Percentiles rank a stretch among this genome's conserved stretches.
Evolutionary conservation across 2,797 vertebrate genomes (phyloP).

Genomic region (Glyptemys insculpta): DNA sequence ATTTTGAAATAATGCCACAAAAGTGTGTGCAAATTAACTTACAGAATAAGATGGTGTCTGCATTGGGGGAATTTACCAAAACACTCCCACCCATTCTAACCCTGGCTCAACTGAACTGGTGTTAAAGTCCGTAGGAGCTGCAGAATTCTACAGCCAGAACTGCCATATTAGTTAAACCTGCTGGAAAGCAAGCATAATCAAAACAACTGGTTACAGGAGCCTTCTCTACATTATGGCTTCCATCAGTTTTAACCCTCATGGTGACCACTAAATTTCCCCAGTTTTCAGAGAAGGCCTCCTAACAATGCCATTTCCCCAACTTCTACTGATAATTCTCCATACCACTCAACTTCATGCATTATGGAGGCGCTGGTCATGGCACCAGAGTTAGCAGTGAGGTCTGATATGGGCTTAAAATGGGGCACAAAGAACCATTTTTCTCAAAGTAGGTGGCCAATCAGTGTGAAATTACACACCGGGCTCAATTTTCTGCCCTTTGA

Average conservation of each 20-base stretch:
- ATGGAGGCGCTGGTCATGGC: fast-evolving
- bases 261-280: neutral
- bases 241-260: too few relatives aligned
- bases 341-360: neutral
- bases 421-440: fast-evolving
- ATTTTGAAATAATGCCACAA: neutral
- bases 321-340: neutral
- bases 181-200: neutral
- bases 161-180: neutral
- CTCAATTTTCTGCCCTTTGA: neutral
- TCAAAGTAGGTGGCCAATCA: neutral
- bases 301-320: neutral
- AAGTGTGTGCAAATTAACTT: neutral
- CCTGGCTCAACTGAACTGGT: neutral
- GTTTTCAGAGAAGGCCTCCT: neutral
- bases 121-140: neutral
- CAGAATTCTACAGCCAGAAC: neutral
- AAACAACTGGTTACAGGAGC: neutral
- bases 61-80: neutral
- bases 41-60: neutral
- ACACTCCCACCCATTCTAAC: neutral
- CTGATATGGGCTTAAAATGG: neutral
- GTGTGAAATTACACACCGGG: neutral
- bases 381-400: neutral
- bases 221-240: neutral